These are phyloP conservation scores for Salminus brasiliensis DNA, from an alignment of 2,113 vertebrate genomes.

Conservation along the genomic window DNA sequence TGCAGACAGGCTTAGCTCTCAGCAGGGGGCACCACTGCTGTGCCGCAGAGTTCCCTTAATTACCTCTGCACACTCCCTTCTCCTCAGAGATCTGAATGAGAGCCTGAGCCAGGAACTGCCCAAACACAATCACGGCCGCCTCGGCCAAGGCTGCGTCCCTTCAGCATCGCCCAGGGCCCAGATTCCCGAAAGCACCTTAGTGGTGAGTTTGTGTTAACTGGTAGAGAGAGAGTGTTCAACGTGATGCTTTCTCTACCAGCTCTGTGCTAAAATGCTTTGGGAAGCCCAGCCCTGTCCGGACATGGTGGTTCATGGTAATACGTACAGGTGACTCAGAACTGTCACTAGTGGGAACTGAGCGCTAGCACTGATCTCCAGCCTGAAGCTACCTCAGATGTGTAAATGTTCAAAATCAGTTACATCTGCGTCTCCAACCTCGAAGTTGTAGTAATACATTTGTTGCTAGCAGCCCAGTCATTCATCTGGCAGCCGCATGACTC, in stretches of 20 bases:
- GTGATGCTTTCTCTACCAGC: too few relatives aligned
- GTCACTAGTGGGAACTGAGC: neutral
- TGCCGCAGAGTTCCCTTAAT: neutral
- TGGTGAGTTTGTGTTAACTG: too few relatives aligned
- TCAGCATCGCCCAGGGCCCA: too few relatives aligned
- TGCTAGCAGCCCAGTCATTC: neutral
- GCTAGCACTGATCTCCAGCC: neutral
- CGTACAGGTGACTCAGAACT: too few relatives aligned
- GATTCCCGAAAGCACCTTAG: too few relatives aligned
- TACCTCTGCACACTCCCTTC: neutral
- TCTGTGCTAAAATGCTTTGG: too few relatives aligned
- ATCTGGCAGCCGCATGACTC: neutral
- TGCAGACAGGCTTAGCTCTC: neutral
- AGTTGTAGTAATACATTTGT: neutral
- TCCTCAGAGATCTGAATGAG: neutral
- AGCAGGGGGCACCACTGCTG: conserved; percentile 30
- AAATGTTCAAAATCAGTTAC: neutral
- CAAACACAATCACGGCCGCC: neutral
- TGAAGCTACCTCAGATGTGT: neutral
- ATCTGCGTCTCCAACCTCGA: neutral
- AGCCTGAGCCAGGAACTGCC: neutral
- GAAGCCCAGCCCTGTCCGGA: too few relatives aligned
- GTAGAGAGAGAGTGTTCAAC: too few relatives aligned
- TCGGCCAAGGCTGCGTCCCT: neutral
- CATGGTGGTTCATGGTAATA: too few relatives aligned